Percentiles rank a stretch among this genome's conserved stretches.
Evolutionary conservation across 2,888 invertebrate species (phyloP).

Genomic region (Catocala nupta): DNA sequence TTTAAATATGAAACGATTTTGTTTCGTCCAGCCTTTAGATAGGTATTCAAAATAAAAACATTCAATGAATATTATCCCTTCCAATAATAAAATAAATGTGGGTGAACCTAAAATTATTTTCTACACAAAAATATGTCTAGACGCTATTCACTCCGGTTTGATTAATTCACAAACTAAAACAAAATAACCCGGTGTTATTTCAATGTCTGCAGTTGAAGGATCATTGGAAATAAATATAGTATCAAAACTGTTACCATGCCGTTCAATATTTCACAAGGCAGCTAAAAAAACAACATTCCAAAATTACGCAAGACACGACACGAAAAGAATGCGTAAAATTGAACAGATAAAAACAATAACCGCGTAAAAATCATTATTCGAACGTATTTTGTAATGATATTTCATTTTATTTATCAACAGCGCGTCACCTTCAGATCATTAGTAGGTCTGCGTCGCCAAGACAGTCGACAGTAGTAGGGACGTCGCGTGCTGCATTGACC

Average conservation of each 20-base stretch:
- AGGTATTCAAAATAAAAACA: no score
- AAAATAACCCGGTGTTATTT: constrained; percentile 10
- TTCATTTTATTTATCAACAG: constrained; percentile 45
- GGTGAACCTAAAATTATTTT: no score
- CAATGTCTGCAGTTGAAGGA: constrained; percentile 13
- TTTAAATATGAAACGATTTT: no score
- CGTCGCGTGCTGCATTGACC: constrained; percentile 82
- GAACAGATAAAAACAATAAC: constrained; percentile 3
- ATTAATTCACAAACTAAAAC: no score
- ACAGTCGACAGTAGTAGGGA: constrained; percentile 59
- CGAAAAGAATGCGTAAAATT: constrained; percentile 1
- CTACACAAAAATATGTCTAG: no score
- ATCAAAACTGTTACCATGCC: background rate
- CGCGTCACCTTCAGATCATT: constrained; percentile 53
- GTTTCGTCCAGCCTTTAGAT: no score
- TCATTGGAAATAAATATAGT: constrained; percentile 1
- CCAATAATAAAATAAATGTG: no score
- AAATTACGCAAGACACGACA: background rate
- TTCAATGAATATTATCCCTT: no score
- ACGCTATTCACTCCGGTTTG: no score
- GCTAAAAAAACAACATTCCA: constrained; percentile 3
- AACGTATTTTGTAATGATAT: constrained; percentile 19
- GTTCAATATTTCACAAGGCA: background rate
- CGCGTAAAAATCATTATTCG: background rate
- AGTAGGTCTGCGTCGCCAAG: constrained; percentile 60